Evolutionary conservation across 2,888 invertebrate species (phyloP), one percentile per base, ranked within the genome.

Genomic region (Torymus aiolomorphi): DNA sequence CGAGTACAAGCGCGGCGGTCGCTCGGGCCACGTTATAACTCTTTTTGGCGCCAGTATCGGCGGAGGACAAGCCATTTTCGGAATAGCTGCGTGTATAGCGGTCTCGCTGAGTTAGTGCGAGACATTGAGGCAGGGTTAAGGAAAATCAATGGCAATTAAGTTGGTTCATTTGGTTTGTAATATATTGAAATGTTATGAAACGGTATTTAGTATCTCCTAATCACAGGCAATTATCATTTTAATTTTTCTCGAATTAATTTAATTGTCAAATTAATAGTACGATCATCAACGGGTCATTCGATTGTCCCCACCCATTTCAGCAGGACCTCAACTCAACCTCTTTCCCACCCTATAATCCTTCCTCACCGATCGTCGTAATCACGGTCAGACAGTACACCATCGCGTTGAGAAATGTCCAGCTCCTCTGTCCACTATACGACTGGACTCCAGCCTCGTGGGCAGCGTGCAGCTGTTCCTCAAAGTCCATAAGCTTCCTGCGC

Each of bases 321-420:
- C 31, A 3, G 5, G 5, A 31, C 31, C 31, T 31, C 31, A 31
- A 31, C 31, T 31, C 3, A 5, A 31, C 31, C 31, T 5, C 5
- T 31, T 5, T 31, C 31, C 5, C 31, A 31, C 5, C 5, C 31
- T n/a, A n/a, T n/a, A 31, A 1, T 31, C 31, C 51, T 14, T 65
- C 51, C 94, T 94, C 94, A 97, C 97, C 97, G 91, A 97, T 97
- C 66, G 96, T 97, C 73, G 97, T 96, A 87, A 97, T 93, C 86
- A 97, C 93, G 84, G 97, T 96, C 91, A 97, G 92, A 89, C 96
- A 96, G 91, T 96, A 97, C 80, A 96, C 93, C 84, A 97, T 94
- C 20, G 96, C 95, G 89, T 97, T 97, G 89, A 97, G 92, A 89
- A 97, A 97, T 87, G 94, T 96, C 96, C 97, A 97, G 20, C 96